Base-by-base conservation (phyloP, 2,113 vertebrate species). In the Lophura nycthemera region DNA sequence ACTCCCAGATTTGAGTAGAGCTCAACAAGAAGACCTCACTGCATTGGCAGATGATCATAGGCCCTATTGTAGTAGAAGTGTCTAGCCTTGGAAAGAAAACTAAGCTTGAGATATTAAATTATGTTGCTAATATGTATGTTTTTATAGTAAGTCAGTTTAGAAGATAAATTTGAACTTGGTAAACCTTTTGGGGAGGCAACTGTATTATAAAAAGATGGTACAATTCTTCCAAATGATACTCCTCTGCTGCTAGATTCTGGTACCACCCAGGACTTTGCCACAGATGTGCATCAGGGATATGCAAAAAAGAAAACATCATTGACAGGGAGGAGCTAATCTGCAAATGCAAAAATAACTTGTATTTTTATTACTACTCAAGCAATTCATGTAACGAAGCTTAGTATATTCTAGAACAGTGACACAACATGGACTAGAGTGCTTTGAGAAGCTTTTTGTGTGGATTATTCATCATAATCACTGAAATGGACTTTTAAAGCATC, bases 401-500 rank as follows among this genome's bases (percentile, higher is more conserved):
- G 60, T 50, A 6, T 50, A 77, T 69, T 52, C 38, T 88, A 57
- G 48, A 77, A 56, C 1, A 79, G 57, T 83, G n/a, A 40, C 56
- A 36, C 40, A 40, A 57, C 47, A 30, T 11, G 2, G n/a, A 11
- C 57, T 83, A n/a, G 30, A 76, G 69, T 82, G 52, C 48, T 83
- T 78, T 22, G 73, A 85, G 74, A 86, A 78, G 83, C 38, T 91
- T 95, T 90, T 76, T 69, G 80, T 57, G 83, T 81, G 85, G 87
- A 82, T 95, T 95, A 91, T 80, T 83, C 74, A 34, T 73, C 89
- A 74, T 92, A 87, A 89, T 96, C 60, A 52, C 29, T 60, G 57
- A 84, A 91, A 42, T 93, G 92, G 73, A 63, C 61, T 93, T 88
- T 18, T 32, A 95, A 89, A 93, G 71, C 75, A 66, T 36, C 20